Evolutionary conservation across 2,113 vertebrate species (phyloP), one percentile per base, ranked within the genome.

Genomic region (Heliornis fulica): DNA sequence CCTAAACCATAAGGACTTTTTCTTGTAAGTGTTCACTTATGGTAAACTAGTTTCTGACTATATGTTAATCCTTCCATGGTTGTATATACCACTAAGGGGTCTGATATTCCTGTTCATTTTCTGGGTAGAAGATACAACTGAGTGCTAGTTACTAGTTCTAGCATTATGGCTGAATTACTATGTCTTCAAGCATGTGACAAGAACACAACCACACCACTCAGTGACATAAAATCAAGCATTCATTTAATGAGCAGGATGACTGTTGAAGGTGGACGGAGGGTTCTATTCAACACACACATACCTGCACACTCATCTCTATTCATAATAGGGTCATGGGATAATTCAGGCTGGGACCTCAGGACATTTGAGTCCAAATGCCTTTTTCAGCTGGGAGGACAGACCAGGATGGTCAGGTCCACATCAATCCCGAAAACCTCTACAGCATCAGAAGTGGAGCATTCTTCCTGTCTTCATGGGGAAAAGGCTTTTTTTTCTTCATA

Each of bases 271-370:
- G 9, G n/a, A 64, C 21, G 34, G 8, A 4, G 53, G 51, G 26
- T 46, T 66, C 22, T 51, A 9, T 71, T 77, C 26, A 76, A 53
- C 16, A 80, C 12, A 65, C 23, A 22, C 1, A 7, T 3, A 18
- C 5, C 28, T 11, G 5, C 2, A 3, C 2, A 1, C 9, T 88
- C 1, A 0, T 56, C 10, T 6, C 16, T 15, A 6, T 51, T 83
- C 12, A 22, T 50, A 11, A 46, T 36, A 65, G 9, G 7, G n/a
- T 26, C 19, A 83, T 26, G 40, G 10, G 12, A 61, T 50, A 60
- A 65, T 74, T 69, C 32, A 64, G 9, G 5, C 8, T 77, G 9
- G 15, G 20, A 59, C 26, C 26, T 53, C 31, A 72, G 5, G n/a
- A 63, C 7, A 72, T 59, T 3, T 48, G 7, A 77, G 14, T 43